phyloP scores from a whole-genome alignment of 2,888 invertebrate species.

The Aradus depressus region DNA sequence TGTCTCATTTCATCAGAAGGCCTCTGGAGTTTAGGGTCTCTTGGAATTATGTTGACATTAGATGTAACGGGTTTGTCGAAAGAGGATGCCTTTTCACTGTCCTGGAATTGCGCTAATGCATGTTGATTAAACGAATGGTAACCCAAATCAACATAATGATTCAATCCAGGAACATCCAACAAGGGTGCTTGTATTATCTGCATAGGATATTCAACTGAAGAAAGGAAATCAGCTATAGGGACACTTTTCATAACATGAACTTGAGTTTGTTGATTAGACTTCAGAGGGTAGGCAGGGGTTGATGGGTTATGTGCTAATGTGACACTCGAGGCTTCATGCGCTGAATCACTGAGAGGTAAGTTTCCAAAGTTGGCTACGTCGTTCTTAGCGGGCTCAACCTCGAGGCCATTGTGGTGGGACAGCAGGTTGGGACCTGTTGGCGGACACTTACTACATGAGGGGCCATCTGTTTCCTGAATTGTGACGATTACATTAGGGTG shows the following conservation, averaged over 20 bases:
- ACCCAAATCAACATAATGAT: slow-evolving; percentile 27
- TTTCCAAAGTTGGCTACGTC: slow-evolving; percentile 25
- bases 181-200: slow-evolving; percentile 57
- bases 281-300: slow-evolving; percentile 18
- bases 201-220: slow-evolving; percentile 60
- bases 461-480: slow-evolving; percentile 5
- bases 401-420: slow-evolving; percentile 6
- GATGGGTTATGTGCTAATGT: slow-evolving; percentile 12
- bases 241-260: slow-evolving; percentile 52
- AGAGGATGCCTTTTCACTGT: slow-evolving; percentile 22
- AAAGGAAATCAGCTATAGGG: slow-evolving; percentile 54
- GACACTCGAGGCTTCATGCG: slow-evolving; percentile 25
- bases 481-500: slow-evolving; percentile 20
- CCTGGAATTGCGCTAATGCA: slow-evolving; percentile 8
- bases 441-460: slow-evolving; percentile 23
- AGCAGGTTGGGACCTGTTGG: slow-evolving; percentile 23
- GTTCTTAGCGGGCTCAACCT: slow-evolving; percentile 22
- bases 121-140: slow-evolving; percentile 26
- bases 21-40: not conserved
- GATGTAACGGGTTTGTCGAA: not conserved
- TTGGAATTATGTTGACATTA: slow-evolving; percentile 14
- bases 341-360: slow-evolving; percentile 26
- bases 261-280: slow-evolving; percentile 30
- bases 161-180: slow-evolving; percentile 45
- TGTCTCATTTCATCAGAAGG: not conserved